Evolutionary conservation across 2,797 vertebrate species (phyloP).

Genomic region (Phaenicophaeus curvirostris): DNA sequence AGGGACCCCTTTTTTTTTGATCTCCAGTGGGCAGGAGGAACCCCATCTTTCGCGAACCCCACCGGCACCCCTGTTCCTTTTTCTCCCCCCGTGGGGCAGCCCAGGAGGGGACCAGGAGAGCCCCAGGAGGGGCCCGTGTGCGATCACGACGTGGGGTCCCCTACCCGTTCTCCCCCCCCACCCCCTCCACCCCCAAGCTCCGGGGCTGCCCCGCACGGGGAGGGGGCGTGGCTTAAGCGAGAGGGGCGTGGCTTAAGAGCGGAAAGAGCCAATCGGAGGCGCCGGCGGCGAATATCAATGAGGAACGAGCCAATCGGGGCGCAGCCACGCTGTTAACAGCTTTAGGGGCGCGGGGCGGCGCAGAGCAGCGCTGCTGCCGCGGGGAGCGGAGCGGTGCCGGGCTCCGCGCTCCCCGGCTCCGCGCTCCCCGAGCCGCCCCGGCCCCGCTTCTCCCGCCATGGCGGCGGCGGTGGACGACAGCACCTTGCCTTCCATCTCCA

Average conservation of each 20-base stretch:
- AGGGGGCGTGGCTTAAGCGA: background rate
- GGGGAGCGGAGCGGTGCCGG: conserved; percentile 30
- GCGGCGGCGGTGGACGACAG: conserved; percentile 82
- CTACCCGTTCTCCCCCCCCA: background rate
- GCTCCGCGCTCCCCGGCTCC: background rate
- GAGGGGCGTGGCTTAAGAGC: background rate
- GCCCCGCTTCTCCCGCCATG: conserved; percentile 33
- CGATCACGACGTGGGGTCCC: background rate
- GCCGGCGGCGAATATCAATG: background rate
- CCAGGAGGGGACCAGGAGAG: no score
- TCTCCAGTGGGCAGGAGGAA: no score
- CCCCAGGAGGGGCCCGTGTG: no score
- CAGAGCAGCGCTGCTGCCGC: conserved; percentile 34
- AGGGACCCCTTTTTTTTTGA: no score
- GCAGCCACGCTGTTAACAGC: conserved; percentile 62
- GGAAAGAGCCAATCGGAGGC: rapidly evolving
- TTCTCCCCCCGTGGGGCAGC: background rate
- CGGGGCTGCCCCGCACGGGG: rapidly evolving
- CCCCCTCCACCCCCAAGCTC: background rate
- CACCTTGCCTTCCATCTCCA: conserved; percentile 72
- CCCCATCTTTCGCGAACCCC: no score
- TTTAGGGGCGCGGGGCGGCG: conserved; percentile 33
- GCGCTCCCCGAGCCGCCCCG: background rate
- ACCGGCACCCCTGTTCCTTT: no score
- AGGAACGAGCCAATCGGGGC: background rate